These are phyloP conservation scores for Trichosurus vulpecula DNA, from an alignment of 2,797 vertebrate genomes.

Conservation along the genomic window DNA sequence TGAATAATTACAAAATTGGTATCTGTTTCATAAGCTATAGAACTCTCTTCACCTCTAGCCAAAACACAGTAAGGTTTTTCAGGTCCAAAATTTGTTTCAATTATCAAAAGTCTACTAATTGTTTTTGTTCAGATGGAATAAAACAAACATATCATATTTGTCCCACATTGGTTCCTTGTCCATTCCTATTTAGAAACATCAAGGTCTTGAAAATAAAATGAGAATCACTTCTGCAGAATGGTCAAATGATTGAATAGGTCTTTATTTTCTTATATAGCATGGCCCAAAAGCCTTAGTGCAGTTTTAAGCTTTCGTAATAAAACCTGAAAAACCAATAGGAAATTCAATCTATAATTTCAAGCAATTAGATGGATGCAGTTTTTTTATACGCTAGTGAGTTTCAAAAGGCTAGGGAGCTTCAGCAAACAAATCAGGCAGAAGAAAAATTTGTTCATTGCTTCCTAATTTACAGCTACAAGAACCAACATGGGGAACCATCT, in stretches of 20 bases:
- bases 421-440: not conserved
- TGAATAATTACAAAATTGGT: not conserved
- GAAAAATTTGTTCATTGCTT: not conserved
- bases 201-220: not conserved
- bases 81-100: not conserved
- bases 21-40: not conserved
- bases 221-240: not conserved
- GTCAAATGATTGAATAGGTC: not conserved
- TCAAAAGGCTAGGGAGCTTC: not conserved
- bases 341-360: not conserved
- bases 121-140: not conserved
- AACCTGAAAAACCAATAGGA: not conserved
- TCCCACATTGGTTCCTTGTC: not conserved
- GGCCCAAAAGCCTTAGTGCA: not conserved
- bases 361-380: not conserved
- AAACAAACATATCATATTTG: not conserved
- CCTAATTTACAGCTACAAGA: not conserved
- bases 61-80: not conserved
- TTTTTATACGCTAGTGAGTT: not conserved
- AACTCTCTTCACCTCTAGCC: not conserved
- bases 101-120: not conserved
- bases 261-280: not conserved
- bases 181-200: not conserved
- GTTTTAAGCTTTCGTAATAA: not conserved
- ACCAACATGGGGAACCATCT: not conserved